Evolutionary conservation across 2,797 vertebrate genomes (phyloP), one percentile per base, ranked within the genome.

Genomic region (Garrulus glandarius): DNA sequence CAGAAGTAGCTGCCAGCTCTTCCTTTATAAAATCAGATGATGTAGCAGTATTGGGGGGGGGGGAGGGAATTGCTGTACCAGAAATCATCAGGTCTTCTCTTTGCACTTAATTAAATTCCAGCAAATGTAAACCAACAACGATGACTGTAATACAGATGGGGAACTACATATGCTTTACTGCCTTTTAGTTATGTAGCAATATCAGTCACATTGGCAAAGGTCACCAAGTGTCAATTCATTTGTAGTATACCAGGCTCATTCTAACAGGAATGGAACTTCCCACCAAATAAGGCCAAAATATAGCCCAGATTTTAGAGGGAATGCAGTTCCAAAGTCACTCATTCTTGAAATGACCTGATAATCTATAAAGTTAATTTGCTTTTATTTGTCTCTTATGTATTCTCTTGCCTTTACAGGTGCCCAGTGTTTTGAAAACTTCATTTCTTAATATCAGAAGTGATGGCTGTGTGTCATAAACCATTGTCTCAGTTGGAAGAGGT

Each of bases 31-130:
- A 89, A 78, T 86, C 30, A 65, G 50, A 81, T 64, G 27, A 63
- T 57, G 10, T 37, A 84, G 30, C 27, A 56, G 21, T 72, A 39
- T 44, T 61, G 49, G 9, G 19, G 2, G 10, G 22, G 10, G 16
- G 2, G 1, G 1, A 3, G 2, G 7, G 10, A 17, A 55, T 9
- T 88, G 23, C 55, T 79, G 10, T 46, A 27, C 22, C 29, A 75
- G 47, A 75, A 69, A 21, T 69, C 19, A 43, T 37, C 14, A 57
- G 6, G 5, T 56, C 21, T 68, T 68, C 3, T 64, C 17, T 95
- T 93, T 47, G 43, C 14, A 41, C 29, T 71, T 88, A 84, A 74
- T 88, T 84, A 59, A 86, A 74, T 78, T 88, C 50, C 47, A 81
- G n/a, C 11, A 88, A 32, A 36, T 37, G 13, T 32, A 64, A 78